Evolutionary conservation across 1,140 invertebrate genomes (phyloP).

Genomic region (Steinernema feltiae): DNA sequence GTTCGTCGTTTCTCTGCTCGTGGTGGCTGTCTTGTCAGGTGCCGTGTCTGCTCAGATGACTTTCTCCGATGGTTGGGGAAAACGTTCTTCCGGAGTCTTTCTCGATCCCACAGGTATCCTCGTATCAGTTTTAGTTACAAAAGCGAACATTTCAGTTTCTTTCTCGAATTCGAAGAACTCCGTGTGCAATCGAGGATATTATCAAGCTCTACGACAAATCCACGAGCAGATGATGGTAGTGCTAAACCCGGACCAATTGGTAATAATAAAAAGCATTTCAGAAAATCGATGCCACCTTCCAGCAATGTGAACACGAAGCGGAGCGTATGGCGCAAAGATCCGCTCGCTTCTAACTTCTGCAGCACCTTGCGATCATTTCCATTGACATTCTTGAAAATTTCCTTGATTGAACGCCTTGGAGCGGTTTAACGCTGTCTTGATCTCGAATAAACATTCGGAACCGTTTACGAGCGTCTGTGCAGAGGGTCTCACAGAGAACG

Average conservation of each 20-base stretch:
- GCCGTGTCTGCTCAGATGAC: background rate
- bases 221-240: slow-evolving; percentile 14
- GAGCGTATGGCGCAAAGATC: background rate
- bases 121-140: background rate
- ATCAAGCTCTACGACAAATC: background rate
- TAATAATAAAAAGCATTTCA: background rate
- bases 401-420: background rate
- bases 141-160: background rate
- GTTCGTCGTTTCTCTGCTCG: background rate
- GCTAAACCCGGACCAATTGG: too few species aligned
- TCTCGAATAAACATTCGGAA: background rate
- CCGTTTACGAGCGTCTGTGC: too few species aligned
- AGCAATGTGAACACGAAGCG: slow-evolving; percentile 9
- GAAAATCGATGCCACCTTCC: background rate
- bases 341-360: background rate
- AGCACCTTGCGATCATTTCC: background rate
- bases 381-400: background rate
- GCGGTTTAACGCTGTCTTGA: background rate
- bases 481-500: too few species aligned
- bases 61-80: background rate
- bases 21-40: background rate
- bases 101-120: background rate
- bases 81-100: background rate
- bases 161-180: background rate
- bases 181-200: background rate